Conservation (phyloP, 2,888 invertebrate species). For the Thysanoteuthis rhombus region DNA sequence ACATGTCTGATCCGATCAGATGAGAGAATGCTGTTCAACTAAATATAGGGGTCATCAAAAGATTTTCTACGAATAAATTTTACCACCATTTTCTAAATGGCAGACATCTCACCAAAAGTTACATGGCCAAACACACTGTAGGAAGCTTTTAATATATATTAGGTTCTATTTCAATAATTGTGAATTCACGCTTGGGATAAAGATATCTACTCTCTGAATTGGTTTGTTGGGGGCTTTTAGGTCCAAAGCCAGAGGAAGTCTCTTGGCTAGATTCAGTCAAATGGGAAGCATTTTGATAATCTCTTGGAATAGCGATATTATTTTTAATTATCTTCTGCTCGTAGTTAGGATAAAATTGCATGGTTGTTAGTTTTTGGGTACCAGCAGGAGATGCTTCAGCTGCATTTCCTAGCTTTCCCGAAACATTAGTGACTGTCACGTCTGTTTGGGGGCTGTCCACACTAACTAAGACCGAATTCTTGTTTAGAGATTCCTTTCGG, state of each 20-base stretch:
- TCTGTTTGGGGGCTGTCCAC: background rate
- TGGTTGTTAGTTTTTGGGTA: rapidly evolving
- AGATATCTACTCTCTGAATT: background rate
- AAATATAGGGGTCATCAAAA: too few relatives aligned
- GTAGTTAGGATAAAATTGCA: background rate
- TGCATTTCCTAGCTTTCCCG: background rate
- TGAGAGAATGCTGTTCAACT: too few relatives aligned
- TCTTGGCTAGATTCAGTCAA: background rate
- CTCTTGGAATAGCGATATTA: background rate
- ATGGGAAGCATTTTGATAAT: too few relatives aligned
- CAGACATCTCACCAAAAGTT: too few relatives aligned
- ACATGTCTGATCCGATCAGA: too few relatives aligned
- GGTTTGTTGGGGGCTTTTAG: background rate
- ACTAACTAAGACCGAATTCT: background rate
- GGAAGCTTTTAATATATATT: too few relatives aligned
- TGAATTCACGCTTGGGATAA: background rate
- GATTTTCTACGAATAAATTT: too few relatives aligned
- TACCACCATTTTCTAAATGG: too few relatives aligned
- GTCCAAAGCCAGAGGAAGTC: background rate
- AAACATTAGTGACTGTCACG: background rate
- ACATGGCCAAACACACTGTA: too few relatives aligned
- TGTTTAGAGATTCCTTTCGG: background rate
- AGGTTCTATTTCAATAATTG: background rate
- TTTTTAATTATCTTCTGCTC: background rate
- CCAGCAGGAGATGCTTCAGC: background rate